phyloP scores from a whole-genome alignment of 2,113 vertebrate species.

The Vombatus ursinus region DNA sequence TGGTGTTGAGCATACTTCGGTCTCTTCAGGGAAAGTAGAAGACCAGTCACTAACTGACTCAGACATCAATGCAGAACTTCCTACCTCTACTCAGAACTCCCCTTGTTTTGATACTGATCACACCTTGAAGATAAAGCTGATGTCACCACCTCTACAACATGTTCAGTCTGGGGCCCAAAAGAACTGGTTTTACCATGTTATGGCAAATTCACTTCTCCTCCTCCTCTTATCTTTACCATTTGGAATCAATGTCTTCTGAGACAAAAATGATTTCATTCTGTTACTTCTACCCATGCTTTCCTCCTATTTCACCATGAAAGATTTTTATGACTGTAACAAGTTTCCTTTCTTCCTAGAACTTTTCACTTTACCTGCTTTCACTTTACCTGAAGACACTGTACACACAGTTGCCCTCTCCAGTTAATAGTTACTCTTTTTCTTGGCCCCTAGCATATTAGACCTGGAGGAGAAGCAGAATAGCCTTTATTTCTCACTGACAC shows the following conservation, averaged over 20 bases:
- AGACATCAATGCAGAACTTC: not conserved
- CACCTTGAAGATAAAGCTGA: not conserved
- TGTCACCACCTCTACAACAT: not conserved
- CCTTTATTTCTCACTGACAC: no score
- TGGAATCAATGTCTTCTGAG: no score
- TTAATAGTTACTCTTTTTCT: no score
- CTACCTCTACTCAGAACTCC: not conserved
- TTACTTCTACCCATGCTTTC: no score
- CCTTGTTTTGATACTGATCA: not conserved
- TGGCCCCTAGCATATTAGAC: no score
- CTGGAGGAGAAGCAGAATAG: no score
- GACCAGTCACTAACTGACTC: not conserved
- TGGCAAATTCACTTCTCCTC: no score
- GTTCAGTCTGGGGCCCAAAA: not conserved
- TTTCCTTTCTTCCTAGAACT: no score
- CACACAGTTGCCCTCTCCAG: not conserved
- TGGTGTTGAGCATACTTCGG: not conserved
- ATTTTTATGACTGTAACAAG: no score
- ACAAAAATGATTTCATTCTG: not conserved
- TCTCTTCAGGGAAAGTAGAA: not conserved
- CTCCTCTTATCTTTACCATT: not conserved
- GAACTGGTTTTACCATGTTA: no score
- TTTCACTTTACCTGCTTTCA: not conserved
- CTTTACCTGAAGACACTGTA: not conserved
- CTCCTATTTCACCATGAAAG: no score